These are phyloP conservation scores for Netta rufina DNA, from an alignment of 2,797 vertebrate genomes.

Conservation along the genomic window DNA sequence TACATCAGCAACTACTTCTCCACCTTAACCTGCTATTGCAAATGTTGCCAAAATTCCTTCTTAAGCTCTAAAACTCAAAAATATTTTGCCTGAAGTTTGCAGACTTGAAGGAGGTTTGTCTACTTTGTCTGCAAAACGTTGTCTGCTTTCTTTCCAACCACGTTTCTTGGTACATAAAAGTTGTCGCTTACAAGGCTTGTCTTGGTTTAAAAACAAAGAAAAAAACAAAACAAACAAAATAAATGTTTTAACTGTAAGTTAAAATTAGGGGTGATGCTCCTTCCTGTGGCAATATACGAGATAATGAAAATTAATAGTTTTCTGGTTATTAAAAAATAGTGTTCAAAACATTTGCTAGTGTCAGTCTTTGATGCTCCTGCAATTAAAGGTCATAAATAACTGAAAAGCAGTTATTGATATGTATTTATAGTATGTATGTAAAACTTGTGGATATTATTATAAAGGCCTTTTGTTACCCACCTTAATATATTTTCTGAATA, in stretches of 20 bases:
- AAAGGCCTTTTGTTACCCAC: neutral
- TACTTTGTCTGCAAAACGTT: neutral
- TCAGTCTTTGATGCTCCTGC: neutral
- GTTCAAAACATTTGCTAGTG: neutral
- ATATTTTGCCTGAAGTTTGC: neutral
- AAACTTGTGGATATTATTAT: neutral
- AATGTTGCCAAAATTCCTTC: neutral
- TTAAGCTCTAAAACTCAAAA: neutral
- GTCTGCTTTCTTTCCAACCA: neutral
- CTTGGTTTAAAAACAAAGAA: neutral
- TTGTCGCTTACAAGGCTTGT: neutral
- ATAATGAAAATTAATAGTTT: neutral
- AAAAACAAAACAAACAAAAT: too few relatives aligned
- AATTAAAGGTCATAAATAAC: neutral
- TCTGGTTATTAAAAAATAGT: neutral
- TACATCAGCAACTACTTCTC: neutral
- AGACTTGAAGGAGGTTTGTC: neutral
- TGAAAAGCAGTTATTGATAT: neutral
- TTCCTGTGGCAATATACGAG: neutral
- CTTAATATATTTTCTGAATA: neutral
- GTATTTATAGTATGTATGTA: neutral
- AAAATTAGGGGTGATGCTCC: neutral
- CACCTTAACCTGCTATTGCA: neutral
- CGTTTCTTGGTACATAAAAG: neutral
- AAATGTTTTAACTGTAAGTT: neutral